A percentile compares a stretch with the other conserved stretches of the same genome.
These are phyloP conservation scores for Amiota minor DNA, from an alignment of 2,888 invertebrate genomes.

Conservation along the genomic window DNA sequence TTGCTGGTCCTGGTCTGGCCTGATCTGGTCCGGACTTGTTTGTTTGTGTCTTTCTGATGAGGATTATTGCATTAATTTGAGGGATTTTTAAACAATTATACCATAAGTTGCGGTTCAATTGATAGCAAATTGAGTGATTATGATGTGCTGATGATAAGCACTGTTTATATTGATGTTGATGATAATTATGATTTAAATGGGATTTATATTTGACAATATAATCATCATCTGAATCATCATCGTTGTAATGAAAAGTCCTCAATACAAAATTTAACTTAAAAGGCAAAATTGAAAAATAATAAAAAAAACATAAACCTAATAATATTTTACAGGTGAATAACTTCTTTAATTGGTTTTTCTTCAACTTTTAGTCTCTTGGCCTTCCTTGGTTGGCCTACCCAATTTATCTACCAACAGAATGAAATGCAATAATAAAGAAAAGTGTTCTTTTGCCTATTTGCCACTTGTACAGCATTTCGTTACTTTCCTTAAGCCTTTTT, in stretches of 20 bases:
- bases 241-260: too few species aligned
- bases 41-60: conserved; percentile 28
- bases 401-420: background rate
- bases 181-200: too few species aligned
- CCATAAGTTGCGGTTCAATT: conserved; percentile 46
- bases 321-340: conserved; percentile 1
- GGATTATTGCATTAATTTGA: conserved; percentile 40
- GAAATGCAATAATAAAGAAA: background rate
- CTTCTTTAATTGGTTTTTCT: conserved; percentile 4
- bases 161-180: background rate
- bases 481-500: conserved; percentile 6
- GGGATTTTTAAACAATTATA: conserved; percentile 52
- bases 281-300: too few species aligned
- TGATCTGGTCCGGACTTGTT: background rate
- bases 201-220: too few species aligned
- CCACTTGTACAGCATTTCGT: background rate
- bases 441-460: conserved; percentile 8
- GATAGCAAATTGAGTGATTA: conserved; percentile 50
- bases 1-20: background rate
- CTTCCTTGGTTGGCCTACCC: background rate
- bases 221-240: too few species aligned
- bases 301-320: too few species aligned
- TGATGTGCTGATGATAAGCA: conserved; percentile 32
- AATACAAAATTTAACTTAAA: too few species aligned
- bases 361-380: conserved; percentile 1